Evolutionary conservation across 2,113 vertebrate genomes (phyloP).

Genomic region (Hemiscyllium ocellatum): DNA sequence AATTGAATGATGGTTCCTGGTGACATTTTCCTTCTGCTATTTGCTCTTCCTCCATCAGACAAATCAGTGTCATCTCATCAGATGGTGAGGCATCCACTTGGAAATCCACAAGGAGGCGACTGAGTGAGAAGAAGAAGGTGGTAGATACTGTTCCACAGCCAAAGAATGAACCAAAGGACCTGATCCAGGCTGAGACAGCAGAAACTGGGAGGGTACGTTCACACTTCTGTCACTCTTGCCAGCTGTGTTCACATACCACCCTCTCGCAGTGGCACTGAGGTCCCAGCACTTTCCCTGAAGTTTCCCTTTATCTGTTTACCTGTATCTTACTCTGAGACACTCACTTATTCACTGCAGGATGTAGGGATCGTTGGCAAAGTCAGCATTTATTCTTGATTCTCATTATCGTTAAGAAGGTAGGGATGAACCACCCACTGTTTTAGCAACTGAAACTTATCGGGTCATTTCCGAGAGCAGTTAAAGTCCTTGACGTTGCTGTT

Average conservation of each 20-base stretch:
- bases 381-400: neutral
- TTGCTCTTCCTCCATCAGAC: conserved; percentile 54
- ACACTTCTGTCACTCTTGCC: neutral
- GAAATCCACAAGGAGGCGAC: conserved; percentile 58
- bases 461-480: neutral
- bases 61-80: conserved; percentile 77
- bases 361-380: neutral
- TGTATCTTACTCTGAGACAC: neutral
- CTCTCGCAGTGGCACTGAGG: neutral
- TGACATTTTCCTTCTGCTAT: neutral
- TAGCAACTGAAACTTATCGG: neutral
- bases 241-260: neutral
- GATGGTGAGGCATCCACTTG: conserved; percentile 67
- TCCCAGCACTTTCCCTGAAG: neutral
- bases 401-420: neutral
- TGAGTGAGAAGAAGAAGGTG: conserved; percentile 61
- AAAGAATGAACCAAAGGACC: conserved; percentile 50
- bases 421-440: too few relatives aligned
- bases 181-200: conserved; percentile 72
- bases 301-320: neutral
- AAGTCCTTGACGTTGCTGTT: neutral
- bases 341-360: neutral
- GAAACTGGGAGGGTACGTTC: conserved; percentile 72
- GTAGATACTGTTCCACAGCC: conserved; percentile 51
- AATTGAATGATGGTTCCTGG: too few relatives aligned